A percentile compares a stretch with the other conserved stretches of the same genome.
Evolutionary conservation across 92 coral and sea anemone species (phyloP).

Genomic region (Actinostola sp.): DNA sequence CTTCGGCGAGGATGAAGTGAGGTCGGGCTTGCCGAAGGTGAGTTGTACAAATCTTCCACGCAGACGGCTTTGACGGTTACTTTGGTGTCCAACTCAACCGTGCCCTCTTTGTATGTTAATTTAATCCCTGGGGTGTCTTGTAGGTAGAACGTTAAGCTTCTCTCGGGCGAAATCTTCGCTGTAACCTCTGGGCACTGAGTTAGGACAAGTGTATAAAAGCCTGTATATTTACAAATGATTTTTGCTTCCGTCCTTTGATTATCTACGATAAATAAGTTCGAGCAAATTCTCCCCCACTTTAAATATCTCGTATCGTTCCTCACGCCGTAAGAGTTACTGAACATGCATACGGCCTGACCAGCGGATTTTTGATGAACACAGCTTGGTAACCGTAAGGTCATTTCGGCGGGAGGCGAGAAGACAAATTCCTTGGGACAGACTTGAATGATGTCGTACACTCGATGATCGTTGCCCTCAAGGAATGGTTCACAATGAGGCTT

Average conservation of each 20-base stretch:
- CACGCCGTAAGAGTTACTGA: conserved; percentile 48
- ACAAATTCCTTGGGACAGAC: conserved; percentile 70
- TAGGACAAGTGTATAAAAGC: conserved; percentile 70
- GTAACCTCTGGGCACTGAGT: conserved; percentile 77
- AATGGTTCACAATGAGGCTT: conserved; percentile 69
- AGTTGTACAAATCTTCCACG: conserved; percentile 67
- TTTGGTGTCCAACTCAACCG: conserved; percentile 51
- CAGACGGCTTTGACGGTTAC: conserved; percentile 71
- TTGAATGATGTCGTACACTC: conserved; percentile 79
- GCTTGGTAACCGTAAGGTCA: conserved; percentile 64
- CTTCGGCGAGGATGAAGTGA: conserved; percentile 43
- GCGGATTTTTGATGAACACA: conserved; percentile 59
- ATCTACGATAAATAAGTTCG: conserved; percentile 65
- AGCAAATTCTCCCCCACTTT: conserved; percentile 75
- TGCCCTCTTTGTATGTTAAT: conserved; percentile 40
- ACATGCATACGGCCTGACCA: conserved; percentile 86
- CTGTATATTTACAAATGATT: conserved; percentile 62
- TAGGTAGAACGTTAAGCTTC: conserved; percentile 32
- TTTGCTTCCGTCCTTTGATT: conserved; percentile 63
- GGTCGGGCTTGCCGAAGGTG: conserved; percentile 62
- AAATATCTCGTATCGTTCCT: conserved; percentile 46
- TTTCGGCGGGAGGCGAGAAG: conserved; percentile 70
- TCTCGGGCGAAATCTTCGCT: conserved; percentile 43
- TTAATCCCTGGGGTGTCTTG: conserved; percentile 55
- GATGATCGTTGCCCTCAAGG: conserved; percentile 73